Base-by-base conservation (phyloP, 2,888 invertebrate species). In the Choristoneura rosaceana region DNA sequence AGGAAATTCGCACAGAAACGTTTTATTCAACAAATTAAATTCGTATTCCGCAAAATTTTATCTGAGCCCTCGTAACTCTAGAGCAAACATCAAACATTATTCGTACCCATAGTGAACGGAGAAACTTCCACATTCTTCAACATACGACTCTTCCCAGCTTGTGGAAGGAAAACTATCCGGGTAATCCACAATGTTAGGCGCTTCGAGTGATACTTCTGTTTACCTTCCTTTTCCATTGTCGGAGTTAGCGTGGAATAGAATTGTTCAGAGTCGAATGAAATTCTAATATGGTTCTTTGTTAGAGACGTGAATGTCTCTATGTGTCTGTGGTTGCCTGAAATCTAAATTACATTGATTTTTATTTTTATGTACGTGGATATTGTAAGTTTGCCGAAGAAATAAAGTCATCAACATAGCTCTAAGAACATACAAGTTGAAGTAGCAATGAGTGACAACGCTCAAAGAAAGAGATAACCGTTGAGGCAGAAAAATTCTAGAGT, bases 101-200 rank as follows among this genome's bases (percentile, higher is more conserved):
- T 8, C 25, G 15, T 25, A 25, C 25, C 25, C 25, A 38, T 12
- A 65, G 12, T 55, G 15, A 17, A 34, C 47, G 17, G 47, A 59
- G 33, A 15, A 59, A 59, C 47, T 60, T 59, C 34, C 33, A 17
- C 59, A 59, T 68, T 59, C 59, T 47, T 47, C 47, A 34, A 60
- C 59, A 17, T 34, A 25, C 61, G 43, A 59, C 47, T 68, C 45
- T 38, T 60, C 64, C 45, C 45, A 8, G n/a, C 45, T 62, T 9
- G 17, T 17, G 17, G 25, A 25, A 60, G 34, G 17, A n/a, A 47
- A 65, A 65, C 65, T 65, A 65, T 52, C 47, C 58, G 47, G 47
- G 45, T 47, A 67, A 67, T 67, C 67, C 67, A 33, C 66, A 67
- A 65, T 17, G 52, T 65, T 68, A 9, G 45, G 59, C 47, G 59